These are phyloP conservation scores for Latrodectus elegans DNA, from an alignment of 2,888 invertebrate species.

Conservation along the genomic window DNA sequence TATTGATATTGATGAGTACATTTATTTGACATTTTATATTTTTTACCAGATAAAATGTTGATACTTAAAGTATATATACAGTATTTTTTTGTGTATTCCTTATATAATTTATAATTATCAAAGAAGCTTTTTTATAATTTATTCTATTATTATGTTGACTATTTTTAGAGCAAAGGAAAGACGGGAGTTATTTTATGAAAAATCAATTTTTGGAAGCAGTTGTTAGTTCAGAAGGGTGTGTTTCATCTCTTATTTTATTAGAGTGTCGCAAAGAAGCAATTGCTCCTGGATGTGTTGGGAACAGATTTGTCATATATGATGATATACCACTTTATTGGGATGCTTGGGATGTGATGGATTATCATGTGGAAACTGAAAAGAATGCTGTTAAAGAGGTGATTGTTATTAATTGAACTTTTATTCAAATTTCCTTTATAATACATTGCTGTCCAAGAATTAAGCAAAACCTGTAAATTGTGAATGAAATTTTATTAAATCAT, in stretches of 20 bases:
- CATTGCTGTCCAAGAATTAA: neutral
- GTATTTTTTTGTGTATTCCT: too few species aligned
- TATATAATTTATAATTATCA: too few species aligned
- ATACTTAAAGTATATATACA: too few species aligned
- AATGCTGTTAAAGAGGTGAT: slow-evolving; percentile 70
- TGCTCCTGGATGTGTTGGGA: slow-evolving; percentile 71
- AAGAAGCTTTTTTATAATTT: neutral
- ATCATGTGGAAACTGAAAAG: slow-evolving; percentile 77
- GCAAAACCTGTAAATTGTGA: too few species aligned
- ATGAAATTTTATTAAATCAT: too few species aligned
- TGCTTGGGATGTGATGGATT: slow-evolving; percentile 79
- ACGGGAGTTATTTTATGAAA: slow-evolving; percentile 68
- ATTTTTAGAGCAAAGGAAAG: slow-evolving; percentile 61
- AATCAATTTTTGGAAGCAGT: slow-evolving; percentile 70
- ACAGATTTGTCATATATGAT: slow-evolving; percentile 77
- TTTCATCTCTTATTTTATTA: slow-evolving; percentile 58
- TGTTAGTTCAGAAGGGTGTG: slow-evolving; percentile 56
- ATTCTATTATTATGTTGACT: neutral
- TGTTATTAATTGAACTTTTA: neutral
- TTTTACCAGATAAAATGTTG: too few species aligned
- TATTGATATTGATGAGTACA: too few species aligned
- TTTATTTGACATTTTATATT: too few species aligned
- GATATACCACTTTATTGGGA: slow-evolving; percentile 78
- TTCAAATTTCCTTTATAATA: neutral
- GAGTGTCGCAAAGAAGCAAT: slow-evolving; percentile 70